phyloP scores from a whole-genome alignment of 2,888 invertebrate genomes.

The Agrotis exclamationis region DNA sequence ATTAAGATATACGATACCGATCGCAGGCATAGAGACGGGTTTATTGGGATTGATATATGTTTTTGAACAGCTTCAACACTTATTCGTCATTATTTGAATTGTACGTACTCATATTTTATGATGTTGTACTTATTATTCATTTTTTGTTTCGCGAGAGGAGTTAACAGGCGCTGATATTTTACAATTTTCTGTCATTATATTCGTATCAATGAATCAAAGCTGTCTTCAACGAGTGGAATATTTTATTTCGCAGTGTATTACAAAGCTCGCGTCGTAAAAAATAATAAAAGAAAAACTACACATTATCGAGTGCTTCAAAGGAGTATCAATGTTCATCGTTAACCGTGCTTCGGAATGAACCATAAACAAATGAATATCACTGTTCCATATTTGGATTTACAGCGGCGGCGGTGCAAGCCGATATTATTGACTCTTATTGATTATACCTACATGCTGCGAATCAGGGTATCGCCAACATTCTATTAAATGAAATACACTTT shows the following conservation, averaged over 20 bases:
- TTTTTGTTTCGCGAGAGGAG: background rate
- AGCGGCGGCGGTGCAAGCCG: conserved; percentile 3
- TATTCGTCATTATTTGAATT: background rate
- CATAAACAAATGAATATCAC: conserved; percentile 11
- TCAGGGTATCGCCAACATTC: background rate
- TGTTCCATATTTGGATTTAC: conserved; percentile 13
- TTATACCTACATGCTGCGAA: conserved; percentile 22
- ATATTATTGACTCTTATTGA: conserved; percentile 42
- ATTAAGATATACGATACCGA: conserved; percentile 28
- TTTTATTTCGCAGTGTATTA: background rate
- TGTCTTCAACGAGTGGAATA: background rate
- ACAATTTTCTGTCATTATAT: background rate
- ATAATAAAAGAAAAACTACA: background rate
- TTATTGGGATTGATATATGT: conserved; percentile 10
- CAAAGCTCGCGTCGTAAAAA: background rate
- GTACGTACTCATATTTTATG: background rate
- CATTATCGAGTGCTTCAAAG: background rate
- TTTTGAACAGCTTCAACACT: background rate
- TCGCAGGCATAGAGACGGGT: conserved; percentile 6
- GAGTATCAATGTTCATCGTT: conserved; percentile 6
- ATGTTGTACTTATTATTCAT: no score
- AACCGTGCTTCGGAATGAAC: conserved; percentile 12
- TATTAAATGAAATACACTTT: conserved; percentile 19
- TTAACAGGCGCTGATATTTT: background rate
- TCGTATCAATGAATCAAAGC: conserved; percentile 3